Evolutionary conservation across 2,113 vertebrate species (phyloP), one percentile per base, ranked within the genome.

Genomic region (Greenwoodochromis staneri): DNA sequence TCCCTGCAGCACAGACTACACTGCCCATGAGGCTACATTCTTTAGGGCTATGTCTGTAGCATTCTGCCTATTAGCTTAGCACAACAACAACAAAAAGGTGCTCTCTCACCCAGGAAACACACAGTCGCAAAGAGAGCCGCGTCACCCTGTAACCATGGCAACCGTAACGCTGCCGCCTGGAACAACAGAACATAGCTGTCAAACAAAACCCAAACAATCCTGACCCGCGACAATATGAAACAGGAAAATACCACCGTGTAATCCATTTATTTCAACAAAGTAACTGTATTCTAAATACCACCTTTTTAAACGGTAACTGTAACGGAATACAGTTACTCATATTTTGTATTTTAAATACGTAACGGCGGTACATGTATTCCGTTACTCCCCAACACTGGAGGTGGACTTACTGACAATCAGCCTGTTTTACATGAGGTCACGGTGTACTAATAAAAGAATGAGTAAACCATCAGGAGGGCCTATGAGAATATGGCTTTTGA

Each of bases 241-340:
- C 51, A 54, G 51, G 51, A 6, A 54, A 54, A 4, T 21, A 54
- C 9, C 1, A 2, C 51, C 0, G 0, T 54, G 10, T 54, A 12
- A 21, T 54, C 51, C 51, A 12, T 21, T 54, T 54, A 54, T 54
- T 54, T 54, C n/a, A 54, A 54, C 51, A 21, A 54, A 21, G 51
- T 54, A 54, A 54, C 53, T 24, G 53, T 24, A 54, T 54, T 54
- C n/a, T 54, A 12, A 12, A 12, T 54, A 54, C 51, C 19, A 53
- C 49, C 5, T n/a, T 54, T 54, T 54, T 54, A 54, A 54, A 54
- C 2, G 1, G n/a, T 54, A 24, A 54, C 10, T 24, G 49, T 1
- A 53, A 53, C 1, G 2, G n/a, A 24, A 24, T 54, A 24, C 53
- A 54, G 53, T 12, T 54, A 54, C 10, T 54, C n/a, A 12, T 54